A percentile compares a stretch with the other conserved stretches of the same genome.
phyloP scores from a whole-genome alignment of 2,797 vertebrate genomes.

The Crypturellus tataupa region DNA sequence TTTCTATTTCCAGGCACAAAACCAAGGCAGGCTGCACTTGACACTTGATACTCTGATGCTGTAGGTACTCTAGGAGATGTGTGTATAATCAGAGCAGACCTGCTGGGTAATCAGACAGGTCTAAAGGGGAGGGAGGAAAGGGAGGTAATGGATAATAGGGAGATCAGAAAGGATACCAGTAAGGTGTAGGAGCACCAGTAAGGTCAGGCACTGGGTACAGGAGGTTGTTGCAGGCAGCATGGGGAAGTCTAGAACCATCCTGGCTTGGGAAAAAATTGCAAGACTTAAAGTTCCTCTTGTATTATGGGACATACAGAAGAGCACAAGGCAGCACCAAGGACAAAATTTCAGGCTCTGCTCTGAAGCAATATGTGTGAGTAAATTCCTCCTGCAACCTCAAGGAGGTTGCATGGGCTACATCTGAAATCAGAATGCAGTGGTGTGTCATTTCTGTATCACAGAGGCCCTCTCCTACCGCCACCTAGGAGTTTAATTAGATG shows the following conservation, averaged over 20 bases:
- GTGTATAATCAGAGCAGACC: neutral
- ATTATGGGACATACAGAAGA: neutral
- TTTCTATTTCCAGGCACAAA: slow-evolving; percentile 59
- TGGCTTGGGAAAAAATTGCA: neutral
- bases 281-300: neutral
- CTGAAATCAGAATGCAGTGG: neutral
- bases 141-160: neutral
- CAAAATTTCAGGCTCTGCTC: neutral
- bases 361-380: neutral
- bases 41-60: neutral
- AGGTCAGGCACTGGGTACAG: neutral
- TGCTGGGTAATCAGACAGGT: neutral
- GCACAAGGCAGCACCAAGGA: neutral
- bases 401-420: neutral
- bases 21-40: neutral
- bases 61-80: neutral
- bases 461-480: neutral
- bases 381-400: neutral
- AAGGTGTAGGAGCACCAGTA: too few relatives aligned
- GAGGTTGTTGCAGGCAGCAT: neutral
- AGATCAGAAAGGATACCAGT: neutral
- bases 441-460: neutral
- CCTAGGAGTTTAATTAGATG: neutral
- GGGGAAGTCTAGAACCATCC: neutral
- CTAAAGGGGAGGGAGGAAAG: neutral